Conservation (phyloP, 2,888 invertebrate species). For the Campopleginae sp. region DNA sequence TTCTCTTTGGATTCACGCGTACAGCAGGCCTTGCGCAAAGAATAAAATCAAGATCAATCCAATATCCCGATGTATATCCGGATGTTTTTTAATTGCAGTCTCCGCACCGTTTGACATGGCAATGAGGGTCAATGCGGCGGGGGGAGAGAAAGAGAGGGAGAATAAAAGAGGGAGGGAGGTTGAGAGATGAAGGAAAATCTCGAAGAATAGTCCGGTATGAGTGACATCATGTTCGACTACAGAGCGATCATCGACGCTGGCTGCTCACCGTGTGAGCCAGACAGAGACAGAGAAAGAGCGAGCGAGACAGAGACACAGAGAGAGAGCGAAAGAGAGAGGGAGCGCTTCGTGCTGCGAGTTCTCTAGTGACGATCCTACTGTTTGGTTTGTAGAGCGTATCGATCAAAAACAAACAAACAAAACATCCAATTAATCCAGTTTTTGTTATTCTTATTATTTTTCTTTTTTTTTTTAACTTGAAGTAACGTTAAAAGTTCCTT, state of each 20-base stretch:
- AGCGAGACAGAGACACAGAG: not conserved
- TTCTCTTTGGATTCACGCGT: not conserved
- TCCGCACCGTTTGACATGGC: conserved; percentile 81
- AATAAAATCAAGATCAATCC: conserved; percentile 65
- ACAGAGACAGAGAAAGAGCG: not conserved
- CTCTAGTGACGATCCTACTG: conserved; percentile 75
- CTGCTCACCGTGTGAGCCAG: conserved; percentile 35
- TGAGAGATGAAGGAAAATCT: conserved; percentile 54
- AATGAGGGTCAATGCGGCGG: conserved; percentile 71
- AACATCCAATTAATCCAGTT: conserved; percentile 68
- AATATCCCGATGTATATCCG: conserved; percentile 78
- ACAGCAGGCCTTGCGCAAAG: conserved; percentile 35
- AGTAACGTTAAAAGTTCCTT: conserved; percentile 40
- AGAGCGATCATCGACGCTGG: conserved; percentile 40
- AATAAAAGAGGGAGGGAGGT: conserved; percentile 43
- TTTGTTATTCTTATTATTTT: conserved; percentile 60
- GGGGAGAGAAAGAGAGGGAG: conserved; percentile 60
- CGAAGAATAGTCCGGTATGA: conserved; percentile 39
- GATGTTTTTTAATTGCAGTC: conserved; percentile 83
- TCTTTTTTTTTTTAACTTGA: not conserved
- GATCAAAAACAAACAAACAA: conserved; percentile 65
- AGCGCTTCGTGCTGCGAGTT: conserved; percentile 65
- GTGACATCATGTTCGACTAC: conserved; percentile 50
- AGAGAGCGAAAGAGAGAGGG: not conserved
- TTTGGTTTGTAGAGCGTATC: conserved; percentile 83